These are phyloP conservation scores for Catharus bicknelli DNA, from an alignment of 2,113 vertebrate genomes.

Conservation along the genomic window DNA sequence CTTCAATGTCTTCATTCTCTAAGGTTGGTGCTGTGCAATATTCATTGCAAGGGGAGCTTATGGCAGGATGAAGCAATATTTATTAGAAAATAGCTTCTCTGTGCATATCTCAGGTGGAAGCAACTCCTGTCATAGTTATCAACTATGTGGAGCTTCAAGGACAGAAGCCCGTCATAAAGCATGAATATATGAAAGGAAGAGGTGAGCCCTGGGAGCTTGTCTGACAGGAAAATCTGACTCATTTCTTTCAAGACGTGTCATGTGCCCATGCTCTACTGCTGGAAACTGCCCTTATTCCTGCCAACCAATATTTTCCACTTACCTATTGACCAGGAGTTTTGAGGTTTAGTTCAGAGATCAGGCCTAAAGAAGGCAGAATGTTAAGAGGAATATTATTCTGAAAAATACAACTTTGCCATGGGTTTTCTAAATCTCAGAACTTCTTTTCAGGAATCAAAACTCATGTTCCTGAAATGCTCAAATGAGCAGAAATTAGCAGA, in stretches of 20 bases:
- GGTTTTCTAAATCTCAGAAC: background rate
- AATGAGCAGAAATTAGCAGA: background rate
- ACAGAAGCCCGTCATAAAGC: background rate
- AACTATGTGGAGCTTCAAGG: background rate
- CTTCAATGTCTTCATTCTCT: background rate
- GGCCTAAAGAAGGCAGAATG: background rate
- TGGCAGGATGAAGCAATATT: background rate
- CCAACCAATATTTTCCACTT: background rate
- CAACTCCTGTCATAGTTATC: background rate
- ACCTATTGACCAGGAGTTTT: background rate
- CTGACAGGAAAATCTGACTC: background rate
- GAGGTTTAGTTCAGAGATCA: background rate
- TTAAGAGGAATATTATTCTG: background rate
- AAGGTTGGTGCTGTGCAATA: accelerated
- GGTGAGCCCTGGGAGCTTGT: background rate
- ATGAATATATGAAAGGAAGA: background rate
- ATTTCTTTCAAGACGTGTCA: background rate
- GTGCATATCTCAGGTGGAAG: background rate
- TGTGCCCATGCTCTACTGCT: accelerated
- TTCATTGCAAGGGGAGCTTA: background rate
- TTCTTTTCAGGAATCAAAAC: background rate
- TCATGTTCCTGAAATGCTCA: background rate
- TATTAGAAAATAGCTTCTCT: background rate
- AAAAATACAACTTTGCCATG: background rate
- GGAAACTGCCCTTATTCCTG: background rate